Conservation (phyloP, 2,888 invertebrate genomes). For the Sphinx pinastri region DNA sequence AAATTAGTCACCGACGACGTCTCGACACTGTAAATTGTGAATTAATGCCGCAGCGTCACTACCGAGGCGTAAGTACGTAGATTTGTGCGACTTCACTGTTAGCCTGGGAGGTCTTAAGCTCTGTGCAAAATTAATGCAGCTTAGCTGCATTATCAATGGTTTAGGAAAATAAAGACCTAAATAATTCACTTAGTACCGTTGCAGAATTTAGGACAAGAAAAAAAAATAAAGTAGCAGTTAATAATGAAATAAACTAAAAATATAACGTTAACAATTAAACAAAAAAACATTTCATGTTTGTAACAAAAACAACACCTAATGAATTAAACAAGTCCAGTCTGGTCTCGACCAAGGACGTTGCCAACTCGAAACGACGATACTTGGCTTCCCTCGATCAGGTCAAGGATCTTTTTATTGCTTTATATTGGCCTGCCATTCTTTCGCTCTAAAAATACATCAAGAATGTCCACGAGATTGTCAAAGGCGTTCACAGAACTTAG, state of each 20-base stretch:
- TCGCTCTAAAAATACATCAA: not conserved
- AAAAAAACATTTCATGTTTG: not conserved
- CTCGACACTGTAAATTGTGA: constrained; percentile 56
- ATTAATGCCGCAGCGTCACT: constrained; percentile 57
- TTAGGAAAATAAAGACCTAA: not conserved
- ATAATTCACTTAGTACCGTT: constrained; percentile 4
- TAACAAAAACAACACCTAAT: not conserved
- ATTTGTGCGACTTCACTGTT: not conserved
- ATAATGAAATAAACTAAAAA: not conserved
- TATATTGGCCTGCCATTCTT: not conserved
- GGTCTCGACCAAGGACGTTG: not conserved
- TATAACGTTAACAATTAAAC: not conserved
- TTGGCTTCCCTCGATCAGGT: constrained; percentile 15
- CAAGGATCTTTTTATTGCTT: constrained; percentile 6
- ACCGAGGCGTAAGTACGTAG: constrained; percentile 33
- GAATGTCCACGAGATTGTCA: not conserved
- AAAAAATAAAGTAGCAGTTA: not conserved
- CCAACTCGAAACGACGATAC: constrained; percentile 10
- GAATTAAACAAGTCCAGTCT: not conserved
- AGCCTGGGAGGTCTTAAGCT: constrained; percentile 16
- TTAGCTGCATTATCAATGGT: not conserved
- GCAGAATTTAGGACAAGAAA: not conserved
- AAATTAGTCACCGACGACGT: constrained; percentile 71
- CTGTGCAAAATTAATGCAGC: constrained; percentile 11
- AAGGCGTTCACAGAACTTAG: not conserved